Base-by-base conservation (phyloP, 2,113 vertebrate species). In the Saccopteryx leptura region DNA sequence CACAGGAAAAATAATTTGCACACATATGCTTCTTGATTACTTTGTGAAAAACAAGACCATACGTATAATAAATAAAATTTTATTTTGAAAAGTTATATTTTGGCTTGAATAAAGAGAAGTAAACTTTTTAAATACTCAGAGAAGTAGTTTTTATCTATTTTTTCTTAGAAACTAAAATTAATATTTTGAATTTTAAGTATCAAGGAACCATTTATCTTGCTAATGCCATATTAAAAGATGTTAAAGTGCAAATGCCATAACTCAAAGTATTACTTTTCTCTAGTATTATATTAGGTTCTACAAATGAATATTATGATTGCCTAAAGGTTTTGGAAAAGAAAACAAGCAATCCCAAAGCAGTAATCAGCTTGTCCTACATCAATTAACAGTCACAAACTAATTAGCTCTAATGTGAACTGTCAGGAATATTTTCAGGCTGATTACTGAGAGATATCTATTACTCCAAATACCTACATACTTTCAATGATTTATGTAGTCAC, bases 1-100 rank as follows among this genome's bases (percentile, higher is more conserved):
- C 52, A 74, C 63, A 82, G 18, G 63, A 68, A 96, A 97, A 96
- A 96, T 66, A 94, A 81, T 80, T 85, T 96, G 31, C 52, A 74
- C 52, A 61, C 39, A 66, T 74, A 88, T 91, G 69, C 61, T 90
- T 91, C 72, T 85, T 60, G 56, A 96, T 24, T 68, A 61, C 19
- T 83, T 1, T 66, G 79, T 89, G 65, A 87, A 93, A 90, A 95
- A 61, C 17, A 93, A 88, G 76, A 78, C 28, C 79, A 1, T 66
- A 63, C 6, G 96, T 28, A 74, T 92, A 76, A 92, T 58, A 91
- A 93, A 66, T 65, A 76, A 58, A 48, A 84, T 78, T 82, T 75
- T 21, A 69, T 69, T 93, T 88, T 90, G 17, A 3, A 56, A 96
- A 92, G 33, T 72, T 39, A 78, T 46, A 66, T 24, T 46, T 68